phyloP scores from a whole-genome alignment of 2,888 invertebrate genomes.

The Chrysomela aeneicollis region DNA sequence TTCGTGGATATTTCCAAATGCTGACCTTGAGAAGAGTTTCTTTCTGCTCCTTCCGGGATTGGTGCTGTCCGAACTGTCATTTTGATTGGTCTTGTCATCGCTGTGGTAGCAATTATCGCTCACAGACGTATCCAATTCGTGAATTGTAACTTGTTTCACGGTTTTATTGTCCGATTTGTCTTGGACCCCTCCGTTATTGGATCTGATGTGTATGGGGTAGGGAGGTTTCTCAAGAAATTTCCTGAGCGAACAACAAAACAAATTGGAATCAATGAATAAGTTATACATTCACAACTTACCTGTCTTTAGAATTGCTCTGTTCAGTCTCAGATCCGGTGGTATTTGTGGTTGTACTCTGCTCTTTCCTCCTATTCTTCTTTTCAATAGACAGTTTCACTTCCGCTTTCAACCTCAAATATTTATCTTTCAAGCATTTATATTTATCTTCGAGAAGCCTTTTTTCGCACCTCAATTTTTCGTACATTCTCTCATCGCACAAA shows the following conservation, averaged over 20 bases:
- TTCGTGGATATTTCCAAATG: too few species aligned
- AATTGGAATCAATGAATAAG: too few species aligned
- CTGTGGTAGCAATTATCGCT: slow-evolving; percentile 63
- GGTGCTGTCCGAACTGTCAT: slow-evolving; percentile 62
- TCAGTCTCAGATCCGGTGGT: slow-evolving; percentile 82
- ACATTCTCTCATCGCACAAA: slow-evolving; percentile 56
- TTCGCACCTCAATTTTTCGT: slow-evolving; percentile 74
- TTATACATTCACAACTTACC: slow-evolving; percentile 44
- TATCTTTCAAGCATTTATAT: slow-evolving; percentile 81
- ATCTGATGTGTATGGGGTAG: slow-evolving; percentile 51
- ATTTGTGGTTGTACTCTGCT: slow-evolving; percentile 66
- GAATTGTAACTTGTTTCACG: slow-evolving; percentile 56
- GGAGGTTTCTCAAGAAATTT: slow-evolving; percentile 54
- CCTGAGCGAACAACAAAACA: slow-evolving; percentile 28
- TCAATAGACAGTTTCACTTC: slow-evolving; percentile 82
- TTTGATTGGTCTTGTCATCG: slow-evolving; percentile 56
- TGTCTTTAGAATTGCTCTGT: slow-evolving; percentile 71
- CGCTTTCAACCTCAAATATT: slow-evolving; percentile 80
- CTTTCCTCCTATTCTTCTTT: slow-evolving; percentile 73
- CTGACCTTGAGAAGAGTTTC: slow-evolving; percentile 70
- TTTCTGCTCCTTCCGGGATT: slow-evolving; percentile 68
- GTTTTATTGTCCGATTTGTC: slow-evolving; percentile 52
- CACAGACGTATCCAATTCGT: slow-evolving; percentile 60
- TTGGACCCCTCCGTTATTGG: slow-evolving; percentile 51
- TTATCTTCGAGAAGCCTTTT: slow-evolving; percentile 79